Base-by-base conservation (phyloP, 2,797 vertebrate genomes). In the Merluccius polli region DNA sequence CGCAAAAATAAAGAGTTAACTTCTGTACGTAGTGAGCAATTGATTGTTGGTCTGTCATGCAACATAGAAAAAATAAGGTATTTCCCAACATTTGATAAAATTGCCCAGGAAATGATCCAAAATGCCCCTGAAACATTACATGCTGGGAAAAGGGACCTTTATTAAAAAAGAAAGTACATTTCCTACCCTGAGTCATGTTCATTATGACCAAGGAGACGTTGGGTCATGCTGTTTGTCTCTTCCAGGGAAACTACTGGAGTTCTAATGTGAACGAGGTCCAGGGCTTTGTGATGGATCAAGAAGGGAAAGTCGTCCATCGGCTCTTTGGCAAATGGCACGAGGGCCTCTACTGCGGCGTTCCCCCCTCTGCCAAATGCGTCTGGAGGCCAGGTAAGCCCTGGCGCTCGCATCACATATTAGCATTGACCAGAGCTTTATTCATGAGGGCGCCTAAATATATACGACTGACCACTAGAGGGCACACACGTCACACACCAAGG, bases 311-410 rank as follows among this genome's bases (percentile, higher is more conserved):
- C 73, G 95, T 98, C 48, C 97, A 98, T 89, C 95, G 96, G 73
- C 95, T 99, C 5, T 99, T 99, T 90, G 98, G 98, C 44, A 99
- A 99, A 86, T 99, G 98, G 98, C 98, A 99, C 0, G 98, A 99
- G 88, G 97, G 97, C 13, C 93, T 99, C 78, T 99, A 95, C 79
- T 98, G 98, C 41, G 98, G 98, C 0, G 93, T 98, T 83, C 95
- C 96, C 18, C 97, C 97, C 13, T 98, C 98, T 21, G 98, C 98
- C 75, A 99, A 97, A 91, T 99, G 98, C 80, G 88, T 98, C 91
- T 99, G 98, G 98, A 97, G 98, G 82, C 97, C 97, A 93, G 98
- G 98, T 98, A 90, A 63, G 72, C 6, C n/a, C 44, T 4, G 7
- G 30, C 16, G 70, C 21, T 10, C 13, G 11, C 65, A 9, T 31